Percentiles rank a stretch among this genome's conserved stretches.
These are phyloP conservation scores for Choristoneura fumiferana DNA, from an alignment of 1,140 invertebrate genomes.

Conservation along the genomic window DNA sequence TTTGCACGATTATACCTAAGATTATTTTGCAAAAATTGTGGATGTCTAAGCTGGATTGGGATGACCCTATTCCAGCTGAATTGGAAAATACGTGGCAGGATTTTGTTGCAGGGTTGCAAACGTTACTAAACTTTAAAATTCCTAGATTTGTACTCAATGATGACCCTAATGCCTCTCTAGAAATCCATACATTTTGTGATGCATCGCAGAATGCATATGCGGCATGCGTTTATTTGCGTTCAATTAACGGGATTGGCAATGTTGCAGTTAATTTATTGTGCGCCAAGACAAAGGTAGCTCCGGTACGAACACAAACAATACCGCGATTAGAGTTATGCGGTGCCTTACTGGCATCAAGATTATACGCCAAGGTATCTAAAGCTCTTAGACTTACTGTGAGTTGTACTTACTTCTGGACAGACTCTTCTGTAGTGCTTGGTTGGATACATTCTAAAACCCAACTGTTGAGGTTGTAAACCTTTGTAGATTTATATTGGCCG, in stretches of 20 bases:
- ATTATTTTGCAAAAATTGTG: constrained; percentile 39
- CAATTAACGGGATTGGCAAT: neutral
- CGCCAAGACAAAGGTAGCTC: neutral
- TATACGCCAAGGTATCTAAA: constrained; percentile 2
- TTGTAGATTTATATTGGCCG: no score
- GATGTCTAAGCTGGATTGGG: constrained; percentile 34
- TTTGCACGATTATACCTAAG: constrained; percentile 34
- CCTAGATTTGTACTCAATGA: neutral
- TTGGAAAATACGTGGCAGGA: neutral
- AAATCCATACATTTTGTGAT: constrained; percentile 5
- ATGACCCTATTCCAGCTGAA: constrained; percentile 30
- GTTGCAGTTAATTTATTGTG: neutral
- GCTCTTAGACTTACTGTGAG: constrained; percentile 10
- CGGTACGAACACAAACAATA: neutral
- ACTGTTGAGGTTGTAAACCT: no score
- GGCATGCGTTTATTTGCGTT: constrained; percentile 36
- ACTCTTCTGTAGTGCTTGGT: constrained; percentile 20
- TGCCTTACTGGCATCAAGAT: constrained; percentile 9
- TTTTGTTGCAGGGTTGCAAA: constrained; percentile 3
- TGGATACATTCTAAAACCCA: no score
- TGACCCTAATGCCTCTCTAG: neutral
- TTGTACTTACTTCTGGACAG: constrained; percentile 21
- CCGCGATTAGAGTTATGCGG: constrained; percentile 15
- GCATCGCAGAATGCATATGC: constrained; percentile 29
- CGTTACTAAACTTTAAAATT: constrained; percentile 11